These are phyloP conservation scores for Lepus oiostolus DNA, from an alignment of 2,797 vertebrate species.

Conservation along the genomic window DNA sequence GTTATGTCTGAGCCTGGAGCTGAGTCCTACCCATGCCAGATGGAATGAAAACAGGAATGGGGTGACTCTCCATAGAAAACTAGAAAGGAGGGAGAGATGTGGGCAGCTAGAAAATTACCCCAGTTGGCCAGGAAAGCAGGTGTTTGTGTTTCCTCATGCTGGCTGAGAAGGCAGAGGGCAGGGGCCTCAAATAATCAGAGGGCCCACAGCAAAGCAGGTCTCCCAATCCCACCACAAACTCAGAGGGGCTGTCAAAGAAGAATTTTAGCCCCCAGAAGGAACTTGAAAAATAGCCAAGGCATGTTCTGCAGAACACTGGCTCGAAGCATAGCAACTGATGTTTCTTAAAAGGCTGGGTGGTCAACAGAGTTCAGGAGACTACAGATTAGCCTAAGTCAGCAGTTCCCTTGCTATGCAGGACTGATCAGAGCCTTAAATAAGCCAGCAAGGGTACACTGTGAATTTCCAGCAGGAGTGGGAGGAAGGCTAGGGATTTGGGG, in stretches of 20 bases:
- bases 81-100: neutral
- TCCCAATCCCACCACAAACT: neutral
- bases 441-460: neutral
- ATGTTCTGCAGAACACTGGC: neutral
- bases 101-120: neutral
- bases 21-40: neutral
- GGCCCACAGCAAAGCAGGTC: neutral
- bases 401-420: neutral
- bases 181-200: neutral
- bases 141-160: neutral
- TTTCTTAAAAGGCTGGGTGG: neutral
- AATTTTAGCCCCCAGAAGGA: constrained; percentile 22
- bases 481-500: neutral
- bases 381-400: neutral
- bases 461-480: neutral
- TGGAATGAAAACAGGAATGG: neutral
- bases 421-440: constrained; percentile 35
- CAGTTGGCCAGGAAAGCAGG: neutral
- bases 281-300: neutral
- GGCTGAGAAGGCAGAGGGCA: neutral
- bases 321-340: neutral
- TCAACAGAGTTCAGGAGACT: neutral
- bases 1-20: neutral
- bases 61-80: neutral
- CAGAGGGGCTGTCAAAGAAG: neutral